Evolutionary conservation across 2,113 vertebrate genomes (phyloP), one percentile per base, ranked within the genome.

Genomic region (Rhodinocichla rosea): DNA sequence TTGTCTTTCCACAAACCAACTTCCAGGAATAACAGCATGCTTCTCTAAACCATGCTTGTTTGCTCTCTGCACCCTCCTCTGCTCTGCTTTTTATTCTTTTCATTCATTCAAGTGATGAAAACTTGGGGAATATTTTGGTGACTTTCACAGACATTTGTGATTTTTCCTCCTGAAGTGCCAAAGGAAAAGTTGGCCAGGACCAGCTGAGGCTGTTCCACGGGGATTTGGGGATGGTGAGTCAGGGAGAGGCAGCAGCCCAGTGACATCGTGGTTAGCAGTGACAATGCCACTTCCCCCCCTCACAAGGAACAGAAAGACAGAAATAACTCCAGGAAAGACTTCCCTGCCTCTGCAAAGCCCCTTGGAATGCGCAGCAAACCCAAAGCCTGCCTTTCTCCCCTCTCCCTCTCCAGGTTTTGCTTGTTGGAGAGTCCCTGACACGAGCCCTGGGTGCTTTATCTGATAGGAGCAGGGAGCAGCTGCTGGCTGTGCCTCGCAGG

Each of bases 11-110:
- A 95, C 92, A 89, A 94, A 94, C 87, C 88, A 49, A 96, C 94
- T 92, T 97, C 94, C 97, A 97, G 97, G 94, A 97, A 96, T 96
- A 97, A 97, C 95, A 97, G 85, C 94, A 70, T 89, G 92, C 88
- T 97, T 97, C 95, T 96, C 96, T 96, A 97, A 97, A 96, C 13
- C 63, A 82, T 81, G 93, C 89, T 96, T 90, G 90, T 95, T 95
- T 92, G 71, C 90, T 93, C 88, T 90, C 94, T 55, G 87, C 83
- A 70, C 62, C 79, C 84, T 84, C 79, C 91, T 21, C 79, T 71
- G 50, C 77, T 97, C 94, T 92, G 84, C 84, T 95, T 79, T 94
- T 79, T 89, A 84, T 94, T 95, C 89, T 91, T 92, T 90, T 95
- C 60, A 62, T 86, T 94, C 92, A 70, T 85, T 76, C 44, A 33